These are phyloP conservation scores for Bombus superbus DNA, from an alignment of 1,140 invertebrate species.

Conservation along the genomic window DNA sequence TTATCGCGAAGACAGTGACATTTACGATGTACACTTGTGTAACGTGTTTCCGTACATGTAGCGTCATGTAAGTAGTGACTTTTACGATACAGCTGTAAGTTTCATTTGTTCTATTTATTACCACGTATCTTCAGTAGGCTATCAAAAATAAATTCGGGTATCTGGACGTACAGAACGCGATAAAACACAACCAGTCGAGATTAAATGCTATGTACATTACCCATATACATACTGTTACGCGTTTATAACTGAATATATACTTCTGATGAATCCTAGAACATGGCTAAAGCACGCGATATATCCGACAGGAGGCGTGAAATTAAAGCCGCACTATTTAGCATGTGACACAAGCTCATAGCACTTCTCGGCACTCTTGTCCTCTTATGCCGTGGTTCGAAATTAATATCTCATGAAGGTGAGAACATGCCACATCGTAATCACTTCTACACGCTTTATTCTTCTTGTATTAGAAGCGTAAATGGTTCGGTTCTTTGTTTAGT, in stretches of 20 bases:
- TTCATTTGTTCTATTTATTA: not conserved
- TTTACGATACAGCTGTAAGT: not conserved
- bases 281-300: not conserved
- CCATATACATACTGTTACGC: not conserved
- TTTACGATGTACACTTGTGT: no score
- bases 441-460: no score
- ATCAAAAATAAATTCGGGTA: not conserved
- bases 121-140: not conserved
- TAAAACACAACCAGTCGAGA: not conserved
- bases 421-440: not conserved
- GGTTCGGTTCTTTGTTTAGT: no score
- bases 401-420: not conserved
- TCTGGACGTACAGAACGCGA: not conserved
- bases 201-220: constrained; percentile 7
- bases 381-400: not conserved
- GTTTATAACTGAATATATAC: constrained; percentile 10
- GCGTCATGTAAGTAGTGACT: not conserved
- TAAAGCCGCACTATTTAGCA: constrained; percentile 3
- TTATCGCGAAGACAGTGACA: no score
- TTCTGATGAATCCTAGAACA: not conserved
- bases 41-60: not conserved
- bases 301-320: not conserved
- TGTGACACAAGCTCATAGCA: not conserved
- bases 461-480: no score
- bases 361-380: no score